phyloP scores from a whole-genome alignment of 2,113 vertebrate genomes.

The Gila orcuttii region DNA sequence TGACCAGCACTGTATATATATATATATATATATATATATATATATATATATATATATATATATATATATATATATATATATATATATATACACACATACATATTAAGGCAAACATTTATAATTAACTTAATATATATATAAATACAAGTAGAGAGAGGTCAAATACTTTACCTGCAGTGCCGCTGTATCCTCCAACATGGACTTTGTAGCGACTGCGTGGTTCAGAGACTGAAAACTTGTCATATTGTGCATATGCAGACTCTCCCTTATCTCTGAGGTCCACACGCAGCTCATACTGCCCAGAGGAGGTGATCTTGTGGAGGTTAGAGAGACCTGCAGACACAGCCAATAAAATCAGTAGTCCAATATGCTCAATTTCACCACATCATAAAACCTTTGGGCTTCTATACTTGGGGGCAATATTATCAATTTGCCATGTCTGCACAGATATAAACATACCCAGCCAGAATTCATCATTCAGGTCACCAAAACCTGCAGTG shows the following conservation, averaged over 20 bases:
- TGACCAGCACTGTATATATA: too few species aligned
- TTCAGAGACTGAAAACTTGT: slow-evolving; percentile 88
- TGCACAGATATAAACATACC: slow-evolving; percentile 73
- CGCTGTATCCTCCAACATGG: slow-evolving; percentile 90
- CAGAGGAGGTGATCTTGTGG: slow-evolving; percentile 90
- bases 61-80: too few species aligned
- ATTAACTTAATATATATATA: too few species aligned
- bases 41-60: too few species aligned
- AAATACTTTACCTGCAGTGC: slow-evolving; percentile 84
- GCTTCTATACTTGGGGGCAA: background rate
- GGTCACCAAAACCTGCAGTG: slow-evolving; percentile 88
- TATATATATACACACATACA: too few species aligned
- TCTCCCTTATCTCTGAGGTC: slow-evolving; percentile 88
- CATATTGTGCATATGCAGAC: slow-evolving; percentile 86
- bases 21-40: too few species aligned
- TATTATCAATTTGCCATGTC: background rate
- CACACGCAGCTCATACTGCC: slow-evolving; percentile 92
- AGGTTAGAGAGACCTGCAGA: slow-evolving; percentile 88
- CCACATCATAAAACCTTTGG: background rate
- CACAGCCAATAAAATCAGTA: background rate
- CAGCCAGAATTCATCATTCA: slow-evolving; percentile 94
- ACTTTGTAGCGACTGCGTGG: slow-evolving; percentile 87
- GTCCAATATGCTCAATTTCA: background rate
- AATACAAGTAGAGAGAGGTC: too few species aligned
- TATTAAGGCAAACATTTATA: too few species aligned